Conservation (phyloP, 2,797 vertebrate genomes). For the Myripristis murdjan region DNA sequence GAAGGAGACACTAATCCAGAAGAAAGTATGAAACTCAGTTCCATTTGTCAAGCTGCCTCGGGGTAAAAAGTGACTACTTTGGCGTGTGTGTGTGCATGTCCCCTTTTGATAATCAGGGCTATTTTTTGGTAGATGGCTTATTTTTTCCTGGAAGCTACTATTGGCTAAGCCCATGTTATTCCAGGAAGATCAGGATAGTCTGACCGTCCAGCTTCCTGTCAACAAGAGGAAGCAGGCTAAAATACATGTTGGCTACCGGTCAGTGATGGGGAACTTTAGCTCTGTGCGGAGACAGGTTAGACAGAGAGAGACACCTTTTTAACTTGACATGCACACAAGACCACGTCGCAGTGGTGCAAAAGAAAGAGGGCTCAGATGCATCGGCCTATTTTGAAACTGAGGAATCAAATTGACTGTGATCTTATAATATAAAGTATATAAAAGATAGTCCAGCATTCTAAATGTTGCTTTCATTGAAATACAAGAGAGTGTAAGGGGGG, state of each 20-base stretch:
- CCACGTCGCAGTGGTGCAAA: no score
- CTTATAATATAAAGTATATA: not conserved
- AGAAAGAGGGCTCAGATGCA: not conserved
- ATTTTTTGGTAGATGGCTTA: not conserved
- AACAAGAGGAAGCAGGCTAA: slow-evolving; percentile 63
- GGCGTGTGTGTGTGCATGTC: not conserved
- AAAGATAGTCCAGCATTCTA: not conserved
- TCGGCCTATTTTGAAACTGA: not conserved
- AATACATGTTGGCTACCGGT: slow-evolving; percentile 14
- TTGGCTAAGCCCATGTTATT: slow-evolving; percentile 32
- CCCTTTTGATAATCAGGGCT: slow-evolving; percentile 5
- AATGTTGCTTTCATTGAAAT: no score
- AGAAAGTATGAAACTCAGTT: no score
- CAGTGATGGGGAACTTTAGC: slow-evolving; percentile 35
- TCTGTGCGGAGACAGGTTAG: slow-evolving; percentile 6
- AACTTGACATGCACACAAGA: not conserved
- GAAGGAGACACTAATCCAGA: no score
- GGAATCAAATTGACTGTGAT: not conserved
- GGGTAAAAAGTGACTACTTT: no score
- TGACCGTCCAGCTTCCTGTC: slow-evolving; percentile 64
- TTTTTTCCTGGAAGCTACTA: slow-evolving; percentile 40
- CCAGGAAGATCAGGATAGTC: slow-evolving; percentile 53
- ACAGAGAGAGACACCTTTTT: not conserved
- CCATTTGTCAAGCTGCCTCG: no score
- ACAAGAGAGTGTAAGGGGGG: no score